These are phyloP conservation scores for Drosophila ironensis DNA, from an alignment of 1,140 invertebrate species.

Conservation along the genomic window DNA sequence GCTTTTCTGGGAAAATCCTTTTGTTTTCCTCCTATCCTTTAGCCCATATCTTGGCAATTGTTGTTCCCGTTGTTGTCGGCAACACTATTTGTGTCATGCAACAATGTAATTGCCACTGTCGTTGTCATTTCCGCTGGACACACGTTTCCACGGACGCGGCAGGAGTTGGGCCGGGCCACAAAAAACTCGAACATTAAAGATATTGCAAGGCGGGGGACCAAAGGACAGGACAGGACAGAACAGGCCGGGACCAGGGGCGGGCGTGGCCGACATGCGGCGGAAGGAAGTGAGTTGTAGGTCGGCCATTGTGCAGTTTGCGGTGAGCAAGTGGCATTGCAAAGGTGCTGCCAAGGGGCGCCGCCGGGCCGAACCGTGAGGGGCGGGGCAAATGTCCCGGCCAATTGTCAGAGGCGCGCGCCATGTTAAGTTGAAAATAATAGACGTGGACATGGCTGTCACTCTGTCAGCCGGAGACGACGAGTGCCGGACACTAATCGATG, in stretches of 20 bases:
- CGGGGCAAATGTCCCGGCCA: conserved; percentile 53
- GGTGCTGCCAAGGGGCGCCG: not conserved
- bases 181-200: conserved; percentile 59
- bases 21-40: conserved; percentile 8
- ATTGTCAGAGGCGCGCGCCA: conserved; percentile 58
- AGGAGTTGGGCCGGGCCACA: conserved; percentile 4
- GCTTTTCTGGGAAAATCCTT: not conserved
- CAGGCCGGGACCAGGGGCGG: too few relatives aligned
- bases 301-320: conserved; percentile 72
- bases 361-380: not conserved
- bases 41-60: conserved; percentile 19
- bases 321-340: conserved; percentile 53
- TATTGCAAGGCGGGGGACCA: conserved; percentile 34
- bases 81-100: conserved; percentile 82
- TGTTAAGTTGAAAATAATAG: conserved; percentile 79
- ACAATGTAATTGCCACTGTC: conserved; percentile 82
- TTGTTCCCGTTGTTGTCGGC: conserved; percentile 39
- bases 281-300: conserved; percentile 76
- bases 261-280: conserved; percentile 43
- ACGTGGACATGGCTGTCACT: conserved; percentile 71
- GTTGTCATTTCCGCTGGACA: conserved; percentile 81
- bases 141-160: conserved; percentile 47
- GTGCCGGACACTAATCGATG: conserved; percentile 69
- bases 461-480: conserved; percentile 61
- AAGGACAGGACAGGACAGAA: too few relatives aligned